Conservation (phyloP, 2,888 invertebrate genomes). For the Isoperla grammatica region DNA sequence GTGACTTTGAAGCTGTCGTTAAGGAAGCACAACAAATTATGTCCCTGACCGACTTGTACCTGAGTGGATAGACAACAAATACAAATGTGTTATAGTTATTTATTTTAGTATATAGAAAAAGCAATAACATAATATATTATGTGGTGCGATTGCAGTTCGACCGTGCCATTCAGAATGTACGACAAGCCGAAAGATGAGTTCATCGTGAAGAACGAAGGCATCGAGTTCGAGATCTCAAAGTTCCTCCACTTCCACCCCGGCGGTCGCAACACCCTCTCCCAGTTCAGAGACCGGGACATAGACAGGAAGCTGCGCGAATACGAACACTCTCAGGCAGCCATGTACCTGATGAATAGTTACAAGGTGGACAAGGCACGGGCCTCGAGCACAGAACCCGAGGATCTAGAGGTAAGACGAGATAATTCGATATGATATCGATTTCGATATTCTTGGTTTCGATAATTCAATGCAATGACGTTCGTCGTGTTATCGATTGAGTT, state of each 20-base stretch:
- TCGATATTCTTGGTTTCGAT: neutral
- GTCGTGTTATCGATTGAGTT: too few species aligned
- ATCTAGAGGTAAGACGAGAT: conserved; percentile 37
- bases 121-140: too few species aligned
- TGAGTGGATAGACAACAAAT: too few species aligned
- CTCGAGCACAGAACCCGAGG: conserved; percentile 33
- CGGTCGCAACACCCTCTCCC: conserved; percentile 57
- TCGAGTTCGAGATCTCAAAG: conserved; percentile 56
- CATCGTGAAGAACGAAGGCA: conserved; percentile 43
- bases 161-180: too few species aligned
- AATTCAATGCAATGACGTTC: too few species aligned
- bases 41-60: too few species aligned
- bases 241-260: conserved; percentile 71
- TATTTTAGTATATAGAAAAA: too few species aligned
- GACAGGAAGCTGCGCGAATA: conserved; percentile 50
- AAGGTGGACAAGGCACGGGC: conserved; percentile 40
- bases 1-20: too few species aligned
- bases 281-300: conserved; percentile 52
- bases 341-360: conserved; percentile 59
- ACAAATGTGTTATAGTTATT: too few species aligned
- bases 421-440: neutral
- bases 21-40: too few species aligned
- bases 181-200: conserved; percentile 35
- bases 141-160: too few species aligned
- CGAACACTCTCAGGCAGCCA: conserved; percentile 58